Evolutionary conservation across 2,113 vertebrate species (phyloP), one percentile per base, ranked within the genome.

Genomic region (Leptodactylus fuscus): DNA sequence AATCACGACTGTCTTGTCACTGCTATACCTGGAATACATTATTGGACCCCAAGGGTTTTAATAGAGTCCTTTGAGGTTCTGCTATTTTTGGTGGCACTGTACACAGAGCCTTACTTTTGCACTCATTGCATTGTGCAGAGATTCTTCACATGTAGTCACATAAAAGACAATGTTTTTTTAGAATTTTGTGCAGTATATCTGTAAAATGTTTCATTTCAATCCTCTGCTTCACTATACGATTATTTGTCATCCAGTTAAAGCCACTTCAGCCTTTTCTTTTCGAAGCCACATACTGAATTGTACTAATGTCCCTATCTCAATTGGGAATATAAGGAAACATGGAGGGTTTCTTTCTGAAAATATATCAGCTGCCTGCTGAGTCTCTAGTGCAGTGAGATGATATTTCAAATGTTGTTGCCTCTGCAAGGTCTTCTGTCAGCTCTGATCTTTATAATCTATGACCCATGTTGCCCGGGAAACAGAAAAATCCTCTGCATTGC

Each of bases 401-500:
- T 51, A 83, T 83, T 83, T 83, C 82, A 60, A 55, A 73, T 75
- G 71, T 74, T 83, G 74, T 75, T 44, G 51, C 53, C 82, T 75
- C 82, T 76, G 71, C 38, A 75, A 83, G 70, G 82, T 75, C 81
- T 74, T 75, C 71, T 75, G 82, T 83, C 53, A 75, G 53, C 71
- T 75, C n/a, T 76, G 82, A 75, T 75, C 82, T 83, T 83, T 83
- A 22, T 62, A 75, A 83, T 75, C 51, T 62, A 62, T 83, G 82
- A 83, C 70, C 82, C 53, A 48, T 75, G 82, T 83, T 83, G 38
- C 71, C 82, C 24, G 71, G 71, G 82, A 83, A 83, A 83, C 82
- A 38, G 82, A 36, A 75, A 75, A 60, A 46, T 60, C 27, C 36
- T 48, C 41, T 75, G 82, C 53, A 60, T 75, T 62, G 36, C 71